These are phyloP conservation scores for Agrypnia vestita DNA, from an alignment of 1,140 invertebrate species.

Conservation along the genomic window DNA sequence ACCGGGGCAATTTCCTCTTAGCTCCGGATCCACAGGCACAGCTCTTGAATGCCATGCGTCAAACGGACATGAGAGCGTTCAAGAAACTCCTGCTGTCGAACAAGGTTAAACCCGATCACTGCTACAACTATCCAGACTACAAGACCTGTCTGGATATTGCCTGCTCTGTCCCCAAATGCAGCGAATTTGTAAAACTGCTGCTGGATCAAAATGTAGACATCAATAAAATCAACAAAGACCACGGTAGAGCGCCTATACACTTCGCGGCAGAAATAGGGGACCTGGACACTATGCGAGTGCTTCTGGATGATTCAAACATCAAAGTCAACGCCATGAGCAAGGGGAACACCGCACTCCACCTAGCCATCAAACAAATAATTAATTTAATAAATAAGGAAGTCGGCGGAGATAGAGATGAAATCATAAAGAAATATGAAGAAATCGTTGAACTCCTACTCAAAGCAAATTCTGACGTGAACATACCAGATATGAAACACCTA, in stretches of 20 bases:
- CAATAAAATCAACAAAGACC: slow-evolving; percentile 76
- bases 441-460: no score
- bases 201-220: slow-evolving; percentile 78
- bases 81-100: slow-evolving; percentile 67
- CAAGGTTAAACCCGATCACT: slow-evolving; percentile 66
- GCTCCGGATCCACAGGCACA: slow-evolving; percentile 68
- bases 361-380: slow-evolving; percentile 75
- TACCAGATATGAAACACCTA: no score
- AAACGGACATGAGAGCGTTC: slow-evolving; percentile 69
- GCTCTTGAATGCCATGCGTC: slow-evolving; percentile 68
- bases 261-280: slow-evolving; percentile 77
- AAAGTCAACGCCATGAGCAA: no score
- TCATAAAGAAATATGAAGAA: no score
- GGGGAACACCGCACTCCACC: slow-evolving; percentile 78
- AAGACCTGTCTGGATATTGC: slow-evolving; percentile 74
- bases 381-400: slow-evolving; percentile 66
- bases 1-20: slow-evolving; percentile 70
- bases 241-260: slow-evolving; percentile 79
- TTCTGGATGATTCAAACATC: no score
- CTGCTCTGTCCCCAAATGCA: slow-evolving; percentile 68
- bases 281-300: slow-evolving; percentile 72
- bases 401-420: no score
- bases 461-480: no score
- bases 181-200: slow-evolving; percentile 76
- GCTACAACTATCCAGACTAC: slow-evolving; percentile 70